Evolutionary conservation across 2,113 vertebrate genomes (phyloP).

Genomic region (Leptobrachium ailaonicum): DNA sequence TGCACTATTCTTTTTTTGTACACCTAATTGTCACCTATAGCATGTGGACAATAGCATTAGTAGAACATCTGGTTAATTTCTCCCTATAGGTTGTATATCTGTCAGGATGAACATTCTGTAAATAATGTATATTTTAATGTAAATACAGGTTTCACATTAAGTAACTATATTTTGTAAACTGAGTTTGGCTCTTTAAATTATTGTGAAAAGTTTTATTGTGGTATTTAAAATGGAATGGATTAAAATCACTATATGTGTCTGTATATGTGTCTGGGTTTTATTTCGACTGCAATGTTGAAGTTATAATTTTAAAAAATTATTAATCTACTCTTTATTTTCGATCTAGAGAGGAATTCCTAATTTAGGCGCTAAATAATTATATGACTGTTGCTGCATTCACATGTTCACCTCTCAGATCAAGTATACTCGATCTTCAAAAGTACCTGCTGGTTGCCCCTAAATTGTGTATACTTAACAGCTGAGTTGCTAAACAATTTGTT

Average conservation of each 20-base stretch:
- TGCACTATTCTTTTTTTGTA: constrained; percentile 72
- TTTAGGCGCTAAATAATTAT: too few relatives aligned
- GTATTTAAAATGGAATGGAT: constrained; percentile 82
- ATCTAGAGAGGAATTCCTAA: too few relatives aligned
- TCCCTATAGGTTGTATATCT: constrained; percentile 61
- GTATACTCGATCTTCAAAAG: too few relatives aligned
- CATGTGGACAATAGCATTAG: constrained; percentile 63
- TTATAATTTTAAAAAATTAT: neutral
- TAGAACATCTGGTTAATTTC: constrained; percentile 57
- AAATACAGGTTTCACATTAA: constrained; percentile 82
- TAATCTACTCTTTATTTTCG: neutral
- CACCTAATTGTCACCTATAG: constrained; percentile 65
- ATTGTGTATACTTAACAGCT: too few relatives aligned
- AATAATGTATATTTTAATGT: constrained; percentile 77
- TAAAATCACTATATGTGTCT: constrained; percentile 71
- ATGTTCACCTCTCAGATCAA: too few relatives aligned
- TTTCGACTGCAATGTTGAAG: constrained; percentile 8
- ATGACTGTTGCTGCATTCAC: too few relatives aligned
- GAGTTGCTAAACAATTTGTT: too few relatives aligned
- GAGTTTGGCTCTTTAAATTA: constrained; percentile 84
- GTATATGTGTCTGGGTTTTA: neutral
- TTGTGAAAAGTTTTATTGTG: constrained; percentile 82
- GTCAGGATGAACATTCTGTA: constrained; percentile 67
- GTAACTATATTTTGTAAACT: constrained; percentile 87
- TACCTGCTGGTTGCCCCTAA: too few relatives aligned